Percentiles rank a stretch among this genome's conserved stretches.
These are phyloP conservation scores for Octonoba sinensis DNA, from an alignment of 2,888 invertebrate genomes.

Conservation along the genomic window DNA sequence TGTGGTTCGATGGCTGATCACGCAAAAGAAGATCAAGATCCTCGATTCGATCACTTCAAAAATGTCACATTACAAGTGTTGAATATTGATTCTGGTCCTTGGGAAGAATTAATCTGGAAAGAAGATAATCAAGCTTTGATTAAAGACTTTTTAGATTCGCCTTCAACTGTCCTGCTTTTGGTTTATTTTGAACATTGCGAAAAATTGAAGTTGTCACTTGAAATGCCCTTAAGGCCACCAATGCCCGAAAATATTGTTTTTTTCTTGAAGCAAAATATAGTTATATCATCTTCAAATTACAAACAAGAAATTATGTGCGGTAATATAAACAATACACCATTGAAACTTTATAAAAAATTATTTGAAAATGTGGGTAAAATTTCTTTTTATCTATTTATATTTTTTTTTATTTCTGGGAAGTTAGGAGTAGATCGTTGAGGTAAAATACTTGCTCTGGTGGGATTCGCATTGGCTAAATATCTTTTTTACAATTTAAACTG, in stretches of 20 bases:
- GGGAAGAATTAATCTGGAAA: constrained; percentile 44
- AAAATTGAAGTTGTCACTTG: constrained; percentile 18
- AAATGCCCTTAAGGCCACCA: constrained; percentile 1
- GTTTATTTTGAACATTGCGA: constrained; percentile 24
- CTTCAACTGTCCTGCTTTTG: constrained; percentile 18
- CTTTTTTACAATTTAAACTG: no score
- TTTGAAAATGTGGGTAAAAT: constrained; percentile 34
- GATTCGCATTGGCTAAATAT: no score
- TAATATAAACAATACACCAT: constrained; percentile 23
- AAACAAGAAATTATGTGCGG: constrained; percentile 35
- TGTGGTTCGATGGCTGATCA: not conserved
- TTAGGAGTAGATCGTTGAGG: no score
- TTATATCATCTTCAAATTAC: constrained; percentile 21
- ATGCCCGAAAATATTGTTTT: constrained; percentile 11
- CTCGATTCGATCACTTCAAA: constrained; percentile 19
- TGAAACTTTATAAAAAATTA: constrained; percentile 22
- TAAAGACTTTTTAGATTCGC: constrained; percentile 45
- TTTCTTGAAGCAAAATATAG: constrained; percentile 25
- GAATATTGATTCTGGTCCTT: constrained; percentile 13
- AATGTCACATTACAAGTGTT: constrained; percentile 18
- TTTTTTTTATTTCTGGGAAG: no score
- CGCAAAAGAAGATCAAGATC: constrained; percentile 24
- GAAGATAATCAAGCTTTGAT: constrained; percentile 46
- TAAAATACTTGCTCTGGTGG: no score
- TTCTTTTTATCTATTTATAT: no score